Percentiles rank a stretch among this genome's conserved stretches.
These are phyloP conservation scores for Chloebia gouldiae DNA, from an alignment of 2,113 vertebrate species.

Conservation along the genomic window DNA sequence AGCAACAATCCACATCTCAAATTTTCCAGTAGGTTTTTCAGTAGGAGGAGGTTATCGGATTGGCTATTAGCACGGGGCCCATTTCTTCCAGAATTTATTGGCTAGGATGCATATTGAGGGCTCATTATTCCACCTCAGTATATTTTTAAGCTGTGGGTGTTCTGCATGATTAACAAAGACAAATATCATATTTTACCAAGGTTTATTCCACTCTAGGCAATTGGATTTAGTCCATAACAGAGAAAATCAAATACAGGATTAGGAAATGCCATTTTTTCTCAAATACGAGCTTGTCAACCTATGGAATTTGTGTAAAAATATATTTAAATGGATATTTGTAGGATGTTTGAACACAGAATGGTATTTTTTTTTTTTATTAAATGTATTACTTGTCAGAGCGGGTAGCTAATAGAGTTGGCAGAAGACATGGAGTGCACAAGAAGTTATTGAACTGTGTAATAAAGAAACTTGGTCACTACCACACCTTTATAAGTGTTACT, in stretches of 20 bases:
- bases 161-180: constrained; percentile 42
- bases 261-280: constrained; percentile 44
- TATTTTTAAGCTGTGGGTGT: constrained; percentile 21
- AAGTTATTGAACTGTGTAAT: constrained; percentile 7
- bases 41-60: neutral
- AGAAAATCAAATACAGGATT: constrained; percentile 50
- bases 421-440: neutral
- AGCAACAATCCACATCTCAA: neutral
- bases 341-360: neutral
- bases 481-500: neutral
- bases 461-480: neutral
- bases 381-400: neutral
- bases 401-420: constrained; percentile 13
- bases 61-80: neutral
- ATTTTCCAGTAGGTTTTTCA: neutral
- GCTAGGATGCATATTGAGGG: neutral
- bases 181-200: constrained; percentile 40
- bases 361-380: neutral
- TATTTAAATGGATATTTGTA: constrained; percentile 26
- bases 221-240: constrained; percentile 30
- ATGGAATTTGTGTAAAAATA: constrained; percentile 10
- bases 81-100: constrained; percentile 16
- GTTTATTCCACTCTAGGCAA: constrained; percentile 8
- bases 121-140: neutral
- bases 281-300: constrained; percentile 24